Conservation (phyloP, 2,888 invertebrate species). For the Coronaproctus castanopsis region DNA sequence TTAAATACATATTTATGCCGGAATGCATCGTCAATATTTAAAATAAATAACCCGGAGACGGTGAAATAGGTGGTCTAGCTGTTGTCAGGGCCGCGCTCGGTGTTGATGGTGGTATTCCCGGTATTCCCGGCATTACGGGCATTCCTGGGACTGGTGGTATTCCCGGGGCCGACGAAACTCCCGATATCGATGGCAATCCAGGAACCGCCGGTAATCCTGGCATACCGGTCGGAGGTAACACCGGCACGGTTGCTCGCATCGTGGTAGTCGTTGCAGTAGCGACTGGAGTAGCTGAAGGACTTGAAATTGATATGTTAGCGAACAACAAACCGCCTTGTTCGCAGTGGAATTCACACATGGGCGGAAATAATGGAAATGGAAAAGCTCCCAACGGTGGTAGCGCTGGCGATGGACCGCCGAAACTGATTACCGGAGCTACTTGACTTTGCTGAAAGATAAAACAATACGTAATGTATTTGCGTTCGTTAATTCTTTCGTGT, state of each 20-base stretch:
- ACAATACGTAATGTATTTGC: too few species aligned
- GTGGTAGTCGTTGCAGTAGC: neutral
- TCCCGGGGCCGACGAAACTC: neutral
- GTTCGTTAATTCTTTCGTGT: too few species aligned
- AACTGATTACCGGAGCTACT: neutral
- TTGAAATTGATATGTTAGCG: constrained; percentile 6
- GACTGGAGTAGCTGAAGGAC: neutral
- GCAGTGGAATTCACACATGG: constrained; percentile 7
- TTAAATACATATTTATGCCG: too few species aligned
- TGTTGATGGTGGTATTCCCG: neutral
- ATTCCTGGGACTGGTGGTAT: neutral
- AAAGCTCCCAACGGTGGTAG: constrained; percentile 6
- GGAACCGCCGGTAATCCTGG: neutral
- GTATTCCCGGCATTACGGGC: constrained; percentile 1
- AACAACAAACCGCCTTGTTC: constrained; percentile 10
- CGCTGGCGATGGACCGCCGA: constrained; percentile 1
- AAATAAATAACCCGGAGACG: too few species aligned
- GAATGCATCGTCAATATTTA: too few species aligned
- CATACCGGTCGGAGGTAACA: neutral
- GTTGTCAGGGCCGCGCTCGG: neutral
- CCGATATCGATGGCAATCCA: neutral
- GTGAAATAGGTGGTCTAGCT: constrained; percentile 7
- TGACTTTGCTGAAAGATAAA: constrained; percentile 10
- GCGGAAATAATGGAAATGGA: constrained; percentile 11
- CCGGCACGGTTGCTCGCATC: neutral